A percentile compares a stretch with the other conserved stretches of the same genome.
Evolutionary conservation across 2,888 invertebrate species (phyloP).

Genomic region (Sinotaia quadrata): DNA sequence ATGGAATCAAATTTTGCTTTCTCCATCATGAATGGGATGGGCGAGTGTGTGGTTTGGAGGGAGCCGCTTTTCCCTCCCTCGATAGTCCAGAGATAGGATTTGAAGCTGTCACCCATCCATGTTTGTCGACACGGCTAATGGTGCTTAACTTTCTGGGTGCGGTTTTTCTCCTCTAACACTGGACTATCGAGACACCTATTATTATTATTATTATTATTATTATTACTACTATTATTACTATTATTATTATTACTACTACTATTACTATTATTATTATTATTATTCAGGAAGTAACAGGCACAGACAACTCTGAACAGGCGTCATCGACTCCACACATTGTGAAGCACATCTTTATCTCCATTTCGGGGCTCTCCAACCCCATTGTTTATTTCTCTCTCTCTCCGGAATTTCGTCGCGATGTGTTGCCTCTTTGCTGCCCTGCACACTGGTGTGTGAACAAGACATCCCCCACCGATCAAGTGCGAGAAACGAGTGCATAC

Average conservation of each 20-base stretch:
- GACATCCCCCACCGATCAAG: neutral
- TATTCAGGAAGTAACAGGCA: conserved; percentile 34
- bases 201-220: neutral
- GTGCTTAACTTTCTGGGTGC: too few species aligned
- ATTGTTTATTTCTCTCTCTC: conserved; percentile 27
- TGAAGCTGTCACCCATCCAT: too few species aligned
- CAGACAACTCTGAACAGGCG: conserved; percentile 32
- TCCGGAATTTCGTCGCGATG: conserved; percentile 10
- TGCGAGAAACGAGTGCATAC: too few species aligned
- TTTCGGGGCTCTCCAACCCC: conserved; percentile 36
- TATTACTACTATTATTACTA: neutral
- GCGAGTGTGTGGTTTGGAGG: too few species aligned
- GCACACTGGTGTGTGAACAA: neutral
- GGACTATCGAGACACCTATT: neutral
- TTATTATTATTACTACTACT: neutral
- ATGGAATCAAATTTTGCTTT: too few species aligned
- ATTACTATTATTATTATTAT: neutral
- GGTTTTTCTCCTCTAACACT: neutral
- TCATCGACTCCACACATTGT: conserved; percentile 19
- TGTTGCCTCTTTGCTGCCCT: neutral
- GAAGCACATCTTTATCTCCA: conserved; percentile 30
- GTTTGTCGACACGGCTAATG: too few species aligned
- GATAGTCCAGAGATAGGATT: too few species aligned
- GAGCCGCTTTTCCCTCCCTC: too few species aligned
- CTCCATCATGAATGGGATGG: too few species aligned